Evolutionary conservation across 2,113 vertebrate genomes (phyloP).

Genomic region (Rhinopithecus roxellana): DNA sequence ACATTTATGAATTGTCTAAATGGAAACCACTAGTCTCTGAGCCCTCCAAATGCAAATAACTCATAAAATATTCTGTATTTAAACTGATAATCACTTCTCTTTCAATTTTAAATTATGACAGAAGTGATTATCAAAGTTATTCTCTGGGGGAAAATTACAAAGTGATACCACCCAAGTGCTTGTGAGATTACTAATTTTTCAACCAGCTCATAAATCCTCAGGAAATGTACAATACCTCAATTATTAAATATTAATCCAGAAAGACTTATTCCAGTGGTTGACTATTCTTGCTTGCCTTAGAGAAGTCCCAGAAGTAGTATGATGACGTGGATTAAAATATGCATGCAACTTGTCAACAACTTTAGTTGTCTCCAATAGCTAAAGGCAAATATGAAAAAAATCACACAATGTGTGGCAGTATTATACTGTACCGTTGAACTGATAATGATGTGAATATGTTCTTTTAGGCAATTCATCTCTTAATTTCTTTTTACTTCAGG

Average conservation of each 20-base stretch:
- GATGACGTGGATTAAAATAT: not conserved
- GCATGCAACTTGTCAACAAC: not conserved
- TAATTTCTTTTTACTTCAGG: not conserved
- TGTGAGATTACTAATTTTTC: not conserved
- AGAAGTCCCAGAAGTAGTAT: not conserved
- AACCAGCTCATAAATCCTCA: not conserved
- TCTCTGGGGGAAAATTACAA: not conserved
- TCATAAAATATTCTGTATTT: not conserved
- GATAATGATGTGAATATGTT: not conserved
- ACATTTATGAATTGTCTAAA: not conserved
- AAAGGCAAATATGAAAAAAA: not conserved
- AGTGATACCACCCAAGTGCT: not conserved
- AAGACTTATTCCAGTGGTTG: not conserved
- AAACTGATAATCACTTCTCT: not conserved
- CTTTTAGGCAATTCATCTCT: not conserved
- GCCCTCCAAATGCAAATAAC: not conserved
- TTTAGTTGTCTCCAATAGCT: not conserved
- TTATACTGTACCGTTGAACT: not conserved
- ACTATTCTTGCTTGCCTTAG: not conserved
- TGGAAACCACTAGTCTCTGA: not conserved
- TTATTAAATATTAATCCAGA: not conserved
- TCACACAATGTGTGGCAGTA: not conserved
- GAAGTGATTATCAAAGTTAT: not conserved
- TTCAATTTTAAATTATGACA: not conserved
- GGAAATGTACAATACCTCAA: not conserved